Evolutionary conservation across 2,888 invertebrate species (phyloP).

Genomic region (Napeogenes inachia): DNA sequence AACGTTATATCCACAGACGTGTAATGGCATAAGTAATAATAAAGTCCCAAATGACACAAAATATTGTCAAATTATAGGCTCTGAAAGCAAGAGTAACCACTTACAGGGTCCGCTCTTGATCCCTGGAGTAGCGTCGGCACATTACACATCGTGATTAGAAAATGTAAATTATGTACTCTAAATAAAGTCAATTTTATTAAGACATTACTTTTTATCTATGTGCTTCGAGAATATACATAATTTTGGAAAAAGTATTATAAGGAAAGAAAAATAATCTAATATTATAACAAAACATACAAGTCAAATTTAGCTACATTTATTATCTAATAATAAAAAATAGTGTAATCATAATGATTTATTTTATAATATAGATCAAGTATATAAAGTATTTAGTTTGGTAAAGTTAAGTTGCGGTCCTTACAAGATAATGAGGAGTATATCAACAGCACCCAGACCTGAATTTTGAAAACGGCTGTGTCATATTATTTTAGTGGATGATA

Average conservation of each 20-base stretch:
- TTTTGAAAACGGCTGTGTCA: conserved; percentile 74
- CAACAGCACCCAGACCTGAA: conserved; percentile 41
- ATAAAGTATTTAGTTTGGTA: background rate
- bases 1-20: conserved; percentile 71
- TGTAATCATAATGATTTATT: too few relatives aligned
- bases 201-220: background rate
- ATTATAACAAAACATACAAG: too few relatives aligned
- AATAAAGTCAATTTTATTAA: too few relatives aligned
- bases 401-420: conserved; percentile 47
- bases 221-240: background rate
- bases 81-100: conserved; percentile 75
- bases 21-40: conserved; percentile 76
- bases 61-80: conserved; percentile 78
- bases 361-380: too few relatives aligned
- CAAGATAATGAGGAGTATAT: conserved; percentile 53
- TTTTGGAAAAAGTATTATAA: too few relatives aligned
- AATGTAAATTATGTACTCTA: background rate
- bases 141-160: background rate
- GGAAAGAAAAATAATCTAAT: too few relatives aligned
- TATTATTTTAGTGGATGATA: conserved; percentile 76
- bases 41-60: conserved; percentile 77
- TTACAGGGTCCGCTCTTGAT: conserved; percentile 70
- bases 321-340: too few relatives aligned
- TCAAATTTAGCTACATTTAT: too few relatives aligned
- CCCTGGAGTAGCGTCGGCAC: conserved; percentile 56